A percentile compares a stretch with the other conserved stretches of the same genome.
Conservation (phyloP, 2,888 invertebrate genomes). For the Trachelus stipa region DNA sequence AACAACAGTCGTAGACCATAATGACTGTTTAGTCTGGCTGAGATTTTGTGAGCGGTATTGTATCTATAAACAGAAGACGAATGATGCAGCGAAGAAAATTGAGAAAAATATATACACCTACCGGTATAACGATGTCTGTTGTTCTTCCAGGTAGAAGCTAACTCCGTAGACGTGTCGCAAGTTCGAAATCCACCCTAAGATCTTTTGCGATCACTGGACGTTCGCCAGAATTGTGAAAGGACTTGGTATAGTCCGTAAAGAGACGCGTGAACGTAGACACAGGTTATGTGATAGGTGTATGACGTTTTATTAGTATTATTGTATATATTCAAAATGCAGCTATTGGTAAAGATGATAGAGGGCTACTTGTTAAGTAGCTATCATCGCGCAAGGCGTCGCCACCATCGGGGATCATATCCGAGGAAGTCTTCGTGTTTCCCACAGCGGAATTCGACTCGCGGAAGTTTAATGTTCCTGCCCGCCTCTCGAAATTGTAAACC, state of each 20-base stretch:
- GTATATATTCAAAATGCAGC: background rate
- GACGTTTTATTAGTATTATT: background rate
- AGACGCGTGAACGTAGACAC: background rate
- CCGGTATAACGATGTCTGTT: background rate
- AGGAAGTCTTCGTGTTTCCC: constrained; percentile 14
- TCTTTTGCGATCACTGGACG: no score
- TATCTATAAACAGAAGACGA: background rate
- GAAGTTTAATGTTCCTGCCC: constrained; percentile 38
- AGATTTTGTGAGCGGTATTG: constrained; percentile 26
- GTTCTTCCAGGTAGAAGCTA: background rate
- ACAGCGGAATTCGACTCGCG: constrained; percentile 43
- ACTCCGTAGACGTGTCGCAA: background rate
- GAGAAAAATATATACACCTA: background rate
- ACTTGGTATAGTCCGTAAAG: background rate
- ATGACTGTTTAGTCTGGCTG: constrained; percentile 38
- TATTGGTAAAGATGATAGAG: background rate
- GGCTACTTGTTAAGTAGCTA: background rate
- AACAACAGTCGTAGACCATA: background rate
- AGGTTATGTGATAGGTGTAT: background rate
- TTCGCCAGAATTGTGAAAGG: no score
- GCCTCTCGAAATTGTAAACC: constrained; percentile 31
- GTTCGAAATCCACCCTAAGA: background rate
- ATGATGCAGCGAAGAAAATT: background rate
- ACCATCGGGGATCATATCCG: background rate
- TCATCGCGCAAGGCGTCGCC: background rate